Conservation (phyloP, 2,888 invertebrate species). For the Linnaemya vulpina region DNA sequence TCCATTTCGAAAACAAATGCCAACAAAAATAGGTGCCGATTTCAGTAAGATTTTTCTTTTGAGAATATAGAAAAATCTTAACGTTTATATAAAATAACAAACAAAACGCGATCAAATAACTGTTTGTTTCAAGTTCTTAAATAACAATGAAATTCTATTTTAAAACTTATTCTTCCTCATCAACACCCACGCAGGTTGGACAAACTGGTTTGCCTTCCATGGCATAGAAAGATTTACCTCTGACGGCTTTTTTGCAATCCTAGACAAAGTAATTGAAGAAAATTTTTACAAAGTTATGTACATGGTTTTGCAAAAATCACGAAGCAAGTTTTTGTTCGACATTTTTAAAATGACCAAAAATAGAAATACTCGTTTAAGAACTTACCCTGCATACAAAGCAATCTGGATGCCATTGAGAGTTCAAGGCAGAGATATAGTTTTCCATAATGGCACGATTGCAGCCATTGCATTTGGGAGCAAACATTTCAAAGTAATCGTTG, state of each 20-base stretch:
- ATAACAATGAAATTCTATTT: slow-evolving; percentile 73
- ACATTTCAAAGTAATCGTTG: slow-evolving; percentile 98
- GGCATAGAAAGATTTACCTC: slow-evolving; percentile 98
- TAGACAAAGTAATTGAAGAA: slow-evolving; percentile 83
- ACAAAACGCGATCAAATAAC: slow-evolving; percentile 45
- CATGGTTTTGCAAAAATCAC: neutral
- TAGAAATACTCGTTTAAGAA: slow-evolving; percentile 72
- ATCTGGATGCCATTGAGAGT: slow-evolving; percentile 99
- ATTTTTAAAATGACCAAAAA: neutral
- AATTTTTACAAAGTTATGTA: slow-evolving; percentile 39
- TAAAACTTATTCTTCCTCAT: slow-evolving; percentile 88
- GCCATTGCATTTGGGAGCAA: slow-evolving; percentile 98
- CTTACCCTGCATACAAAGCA: slow-evolving; percentile 99
- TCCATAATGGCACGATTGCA: slow-evolving; percentile 98
- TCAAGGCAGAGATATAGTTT: slow-evolving; percentile 98
- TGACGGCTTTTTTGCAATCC: slow-evolving; percentile 97
- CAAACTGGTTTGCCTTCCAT: slow-evolving; percentile 98
- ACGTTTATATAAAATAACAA: slow-evolving; percentile 54
- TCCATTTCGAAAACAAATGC: slow-evolving; percentile 72
- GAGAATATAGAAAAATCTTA: slow-evolving; percentile 40
- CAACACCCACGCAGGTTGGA: slow-evolving; percentile 95
- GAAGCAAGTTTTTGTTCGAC: neutral
- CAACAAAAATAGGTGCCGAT: slow-evolving; percentile 78
- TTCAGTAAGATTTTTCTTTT: slow-evolving; percentile 65
- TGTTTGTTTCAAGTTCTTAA: slow-evolving; percentile 36